Base-by-base conservation (phyloP, 2,888 invertebrate species). In the Heliconius ismenius region DNA sequence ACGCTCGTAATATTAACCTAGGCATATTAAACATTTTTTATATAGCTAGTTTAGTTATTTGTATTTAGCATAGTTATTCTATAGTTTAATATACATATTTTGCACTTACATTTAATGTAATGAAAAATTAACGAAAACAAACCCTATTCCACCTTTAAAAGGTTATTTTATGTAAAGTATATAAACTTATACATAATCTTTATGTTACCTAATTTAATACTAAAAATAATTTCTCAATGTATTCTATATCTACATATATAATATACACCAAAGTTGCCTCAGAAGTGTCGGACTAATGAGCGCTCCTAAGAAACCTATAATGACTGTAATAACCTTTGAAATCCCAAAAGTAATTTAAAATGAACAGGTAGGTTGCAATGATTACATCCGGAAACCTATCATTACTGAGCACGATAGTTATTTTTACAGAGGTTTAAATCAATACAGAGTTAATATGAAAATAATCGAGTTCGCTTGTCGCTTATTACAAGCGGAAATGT, bases 381-480 rank as follows among this genome's bases (percentile, higher is more conserved):
- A 79, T 76, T 79, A 70, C 75, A 75, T 75, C 81, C 80, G 80
- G 81, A 82, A 81, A 79, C 83, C 87, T 87, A 87, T 91, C 85
- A 92, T 92, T 92, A 92, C 90, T 87, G 67, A 24, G 86, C 88
- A 87, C 89, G 91, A 89, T 77, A 76, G 72, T 79, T 81, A 86
- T 87, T 88, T 89, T 86, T 85, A n/a, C n/a, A 87, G 90, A 88
- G 90, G 90, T 89, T 85, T 83, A 85, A 86, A 88, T 86, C 90
- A 87, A 91, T 92, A 88, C 86, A 84, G 84, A 89, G 87, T 89
- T 93, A 93, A 92, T 92, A 89, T 83, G 91, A 92, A 92, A 90
- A 93, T 93, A 93, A 93, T 92, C 90, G 89, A 89, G 86, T 89
- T 87, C 86, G 89, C 89, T 90, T 89, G 86, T 87, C 85, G 84